phyloP scores from a whole-genome alignment of 2,797 vertebrate genomes.

The Sebastiscus tertius region DNA sequence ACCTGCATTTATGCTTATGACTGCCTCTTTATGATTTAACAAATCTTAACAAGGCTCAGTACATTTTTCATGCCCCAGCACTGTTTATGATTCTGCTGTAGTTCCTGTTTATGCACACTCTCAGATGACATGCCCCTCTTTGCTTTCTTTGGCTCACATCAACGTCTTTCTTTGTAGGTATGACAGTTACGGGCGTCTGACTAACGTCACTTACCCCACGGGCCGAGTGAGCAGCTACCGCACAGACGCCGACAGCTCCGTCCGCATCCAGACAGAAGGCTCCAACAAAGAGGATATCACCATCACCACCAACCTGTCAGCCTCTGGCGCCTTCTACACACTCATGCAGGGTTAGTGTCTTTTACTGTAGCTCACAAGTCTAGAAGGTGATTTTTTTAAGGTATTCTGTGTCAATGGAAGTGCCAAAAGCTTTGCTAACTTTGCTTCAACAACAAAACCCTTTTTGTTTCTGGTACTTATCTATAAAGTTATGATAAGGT shows the following conservation, averaged over 20 bases:
- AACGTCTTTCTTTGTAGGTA: conserved; percentile 85
- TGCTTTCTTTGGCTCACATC: conserved; percentile 35
- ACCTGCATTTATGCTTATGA: conserved; percentile 24
- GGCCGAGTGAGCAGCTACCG: conserved; percentile 97
- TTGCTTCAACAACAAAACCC: background rate
- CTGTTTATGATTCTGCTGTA: conserved; percentile 33
- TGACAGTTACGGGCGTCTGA: conserved; percentile 94
- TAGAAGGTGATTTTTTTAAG: conserved; percentile 20
- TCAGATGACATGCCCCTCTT: conserved; percentile 15
- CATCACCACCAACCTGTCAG: conserved; percentile 97
- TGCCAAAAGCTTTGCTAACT: background rate
- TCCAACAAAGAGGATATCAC: conserved; percentile 96
- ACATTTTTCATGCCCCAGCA: background rate
- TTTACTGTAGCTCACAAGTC: conserved; percentile 12
- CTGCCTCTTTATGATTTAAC: conserved; percentile 15
- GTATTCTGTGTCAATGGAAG: background rate
- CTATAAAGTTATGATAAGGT: background rate
- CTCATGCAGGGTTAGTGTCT: conserved; percentile 91
- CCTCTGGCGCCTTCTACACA: conserved; percentile 96
- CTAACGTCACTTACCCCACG: conserved; percentile 97
- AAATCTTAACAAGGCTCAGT: conserved; percentile 5
- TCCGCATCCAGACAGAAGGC: conserved; percentile 92
- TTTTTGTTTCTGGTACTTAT: background rate
- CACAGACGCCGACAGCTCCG: conserved; percentile 91
- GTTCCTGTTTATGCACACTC: conserved; percentile 17